A percentile compares a stretch with the other conserved stretches of the same genome.
Conservation (phyloP, 2,888 invertebrate species). For the Coecobrya sp. region DNA sequence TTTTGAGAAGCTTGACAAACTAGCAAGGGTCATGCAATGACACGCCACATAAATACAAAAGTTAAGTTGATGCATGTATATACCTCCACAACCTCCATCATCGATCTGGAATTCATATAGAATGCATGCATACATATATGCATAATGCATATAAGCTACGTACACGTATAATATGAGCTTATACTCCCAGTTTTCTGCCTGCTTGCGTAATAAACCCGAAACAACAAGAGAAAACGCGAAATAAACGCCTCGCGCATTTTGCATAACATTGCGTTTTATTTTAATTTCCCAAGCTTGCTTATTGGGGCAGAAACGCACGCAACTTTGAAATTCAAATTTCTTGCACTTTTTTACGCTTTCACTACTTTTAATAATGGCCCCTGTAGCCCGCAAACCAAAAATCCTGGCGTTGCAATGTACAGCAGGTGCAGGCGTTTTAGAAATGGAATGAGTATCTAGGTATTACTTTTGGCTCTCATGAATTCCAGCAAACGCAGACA, state of each 20-base stretch:
- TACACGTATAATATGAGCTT: too few species aligned
- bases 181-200: not conserved
- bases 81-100: not conserved
- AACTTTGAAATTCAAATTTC: constrained; percentile 32
- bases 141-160: not conserved
- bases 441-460: not conserved
- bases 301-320: not conserved
- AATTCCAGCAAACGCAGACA: constrained; percentile 3
- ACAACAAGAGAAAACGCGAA: not conserved
- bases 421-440: constrained; percentile 12
- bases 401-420: not conserved
- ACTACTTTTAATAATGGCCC: not conserved
- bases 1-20: constrained; percentile 61
- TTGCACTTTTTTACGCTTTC: constrained; percentile 14
- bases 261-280: not conserved
- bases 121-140: not conserved
- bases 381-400: not conserved
- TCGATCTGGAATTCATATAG: too few species aligned
- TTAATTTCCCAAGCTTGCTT: not conserved
- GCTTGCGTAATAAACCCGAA: not conserved
- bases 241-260: not conserved
- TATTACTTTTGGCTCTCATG: not conserved
- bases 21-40: constrained; percentile 69
- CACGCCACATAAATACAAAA: not conserved
- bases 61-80: not conserved